Evolutionary conservation across 2,888 invertebrate species (phyloP).

Genomic region (Frankliniella intonsa): DNA sequence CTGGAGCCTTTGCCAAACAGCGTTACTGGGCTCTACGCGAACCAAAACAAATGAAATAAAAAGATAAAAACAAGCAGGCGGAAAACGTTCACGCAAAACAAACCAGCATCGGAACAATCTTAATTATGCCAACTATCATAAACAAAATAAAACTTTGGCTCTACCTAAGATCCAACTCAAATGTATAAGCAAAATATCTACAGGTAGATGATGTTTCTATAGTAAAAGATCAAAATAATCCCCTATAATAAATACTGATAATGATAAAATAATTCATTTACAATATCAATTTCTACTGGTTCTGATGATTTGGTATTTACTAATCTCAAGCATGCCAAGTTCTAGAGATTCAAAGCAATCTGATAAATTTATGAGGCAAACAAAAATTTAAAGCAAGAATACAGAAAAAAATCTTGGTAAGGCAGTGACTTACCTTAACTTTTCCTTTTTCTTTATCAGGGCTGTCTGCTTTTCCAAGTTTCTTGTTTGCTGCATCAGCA

Average conservation of each 20-base stretch:
- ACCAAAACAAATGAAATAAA: constrained; percentile 35
- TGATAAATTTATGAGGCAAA: not conserved
- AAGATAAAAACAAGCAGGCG: constrained; percentile 33
- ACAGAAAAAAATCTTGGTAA: not conserved
- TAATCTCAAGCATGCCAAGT: too few relatives aligned
- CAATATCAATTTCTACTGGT: too few relatives aligned
- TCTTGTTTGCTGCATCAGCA: constrained; percentile 27
- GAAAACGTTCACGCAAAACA: not conserved
- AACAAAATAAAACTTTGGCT: too few relatives aligned
- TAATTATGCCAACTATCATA: too few relatives aligned
- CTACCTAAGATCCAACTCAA: too few relatives aligned
- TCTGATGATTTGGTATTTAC: too few relatives aligned
- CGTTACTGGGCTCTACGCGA: constrained; percentile 36
- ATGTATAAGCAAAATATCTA: not conserved
- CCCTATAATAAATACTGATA: too few relatives aligned
- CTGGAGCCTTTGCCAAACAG: constrained; percentile 37
- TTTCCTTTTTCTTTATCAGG: constrained; percentile 35
- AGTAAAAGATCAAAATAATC: not conserved
- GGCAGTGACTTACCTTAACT: not conserved
- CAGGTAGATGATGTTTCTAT: not conserved
- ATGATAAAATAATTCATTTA: too few relatives aligned
- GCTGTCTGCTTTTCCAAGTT: constrained; percentile 34
- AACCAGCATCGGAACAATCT: not conserved
- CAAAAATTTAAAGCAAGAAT: not conserved
- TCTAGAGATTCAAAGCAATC: too few relatives aligned